phyloP scores from a whole-genome alignment of 1,140 invertebrate genomes.

The Meteorus sp. region DNA sequence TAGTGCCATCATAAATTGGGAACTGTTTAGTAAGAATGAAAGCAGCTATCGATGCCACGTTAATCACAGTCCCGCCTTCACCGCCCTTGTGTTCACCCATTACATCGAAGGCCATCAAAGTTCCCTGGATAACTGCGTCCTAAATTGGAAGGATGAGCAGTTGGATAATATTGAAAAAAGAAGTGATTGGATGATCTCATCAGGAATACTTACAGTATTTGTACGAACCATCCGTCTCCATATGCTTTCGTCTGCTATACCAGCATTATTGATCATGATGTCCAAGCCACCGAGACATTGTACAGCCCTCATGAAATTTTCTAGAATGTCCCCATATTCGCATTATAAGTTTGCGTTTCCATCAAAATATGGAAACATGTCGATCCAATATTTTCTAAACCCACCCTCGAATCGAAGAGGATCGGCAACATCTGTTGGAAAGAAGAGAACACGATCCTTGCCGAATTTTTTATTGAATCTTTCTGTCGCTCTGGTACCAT shows the following conservation, averaged over 20 bases:
- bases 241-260: slow-evolving; percentile 60
- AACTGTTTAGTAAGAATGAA: slow-evolving; percentile 42
- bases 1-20: slow-evolving; percentile 57
- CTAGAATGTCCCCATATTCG: no score
- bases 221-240: slow-evolving; percentile 54
- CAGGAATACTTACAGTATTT: slow-evolving; percentile 53
- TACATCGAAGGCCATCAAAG: slow-evolving; percentile 47
- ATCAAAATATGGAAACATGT: no score
- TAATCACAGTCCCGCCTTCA: slow-evolving; percentile 47
- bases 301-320: slow-evolving; percentile 45
- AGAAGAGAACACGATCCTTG: neutral
- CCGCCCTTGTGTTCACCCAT: slow-evolving; percentile 49
- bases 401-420: neutral
- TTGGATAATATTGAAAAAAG: neutral
- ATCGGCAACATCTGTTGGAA: neutral
- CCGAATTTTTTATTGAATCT: neutral
- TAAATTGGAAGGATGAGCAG: slow-evolving; percentile 7
- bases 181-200: neutral
- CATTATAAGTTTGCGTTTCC: neutral
- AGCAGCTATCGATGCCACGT: slow-evolving; percentile 47
- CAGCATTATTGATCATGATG: slow-evolving; percentile 66
- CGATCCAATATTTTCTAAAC: neutral
- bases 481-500: neutral
- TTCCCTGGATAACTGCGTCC: slow-evolving; percentile 31
- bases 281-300: slow-evolving; percentile 58